Percentiles rank a stretch among this genome's conserved stretches.
Evolutionary conservation across 2,797 vertebrate genomes (phyloP).

Genomic region (Delichon dasypus): DNA sequence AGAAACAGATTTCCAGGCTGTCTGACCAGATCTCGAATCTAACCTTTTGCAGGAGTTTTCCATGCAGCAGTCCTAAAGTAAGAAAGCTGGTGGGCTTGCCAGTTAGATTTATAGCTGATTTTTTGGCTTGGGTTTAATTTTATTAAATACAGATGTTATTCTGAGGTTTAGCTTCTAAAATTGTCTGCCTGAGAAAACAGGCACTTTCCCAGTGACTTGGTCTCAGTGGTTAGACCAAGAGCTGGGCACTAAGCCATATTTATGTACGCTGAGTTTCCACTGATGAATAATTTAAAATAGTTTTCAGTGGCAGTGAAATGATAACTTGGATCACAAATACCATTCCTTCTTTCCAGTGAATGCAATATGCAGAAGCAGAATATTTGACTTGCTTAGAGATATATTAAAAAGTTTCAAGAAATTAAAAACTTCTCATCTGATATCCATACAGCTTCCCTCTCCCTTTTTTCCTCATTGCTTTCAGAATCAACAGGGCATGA

Average conservation of each 20-base stretch:
- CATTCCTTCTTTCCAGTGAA: constrained; percentile 28
- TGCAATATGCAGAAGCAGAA: constrained; percentile 8
- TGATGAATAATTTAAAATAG: constrained; percentile 57
- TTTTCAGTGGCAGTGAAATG: constrained; percentile 56
- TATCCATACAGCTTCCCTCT: background rate
- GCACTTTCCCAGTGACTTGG: constrained; percentile 46
- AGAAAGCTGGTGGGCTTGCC: background rate
- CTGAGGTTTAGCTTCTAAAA: constrained; percentile 46
- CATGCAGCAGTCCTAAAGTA: background rate
- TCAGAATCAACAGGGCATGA: constrained; percentile 4
- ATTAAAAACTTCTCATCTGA: background rate
- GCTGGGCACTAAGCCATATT: constrained; percentile 50
- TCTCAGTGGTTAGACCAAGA: constrained; percentile 43
- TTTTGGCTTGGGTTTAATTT: constrained; percentile 34
- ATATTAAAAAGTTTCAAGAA: background rate
- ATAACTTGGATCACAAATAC: constrained; percentile 37
- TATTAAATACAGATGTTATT: constrained; percentile 62
- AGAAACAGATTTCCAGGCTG: constrained; percentile 38
- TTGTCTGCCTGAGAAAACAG: constrained; percentile 39
- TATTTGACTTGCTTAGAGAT: background rate
- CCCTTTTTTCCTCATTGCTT: background rate
- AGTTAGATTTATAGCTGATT: constrained; percentile 39
- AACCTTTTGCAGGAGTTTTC: constrained; percentile 52
- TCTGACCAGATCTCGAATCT: background rate
- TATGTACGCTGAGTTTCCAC: constrained; percentile 50